Percentiles rank a stretch among this genome's conserved stretches.
Conservation (phyloP, 2,888 invertebrate genomes). For the Cheilosia impressa region DNA sequence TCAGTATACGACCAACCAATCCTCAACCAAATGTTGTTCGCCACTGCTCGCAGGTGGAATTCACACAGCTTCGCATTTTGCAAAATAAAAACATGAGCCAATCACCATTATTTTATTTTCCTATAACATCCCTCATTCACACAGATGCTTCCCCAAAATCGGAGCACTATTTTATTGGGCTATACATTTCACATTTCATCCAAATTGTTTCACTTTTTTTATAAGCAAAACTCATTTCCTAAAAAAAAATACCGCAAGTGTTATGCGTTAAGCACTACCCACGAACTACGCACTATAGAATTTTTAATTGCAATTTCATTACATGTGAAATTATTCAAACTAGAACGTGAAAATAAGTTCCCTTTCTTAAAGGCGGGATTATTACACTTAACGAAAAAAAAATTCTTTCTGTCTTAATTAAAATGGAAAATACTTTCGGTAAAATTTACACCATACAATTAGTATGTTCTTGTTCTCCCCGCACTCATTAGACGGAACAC, state of each 20-base stretch:
- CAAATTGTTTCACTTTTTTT: no score
- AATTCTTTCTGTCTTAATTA: neutral
- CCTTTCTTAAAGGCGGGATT: neutral
- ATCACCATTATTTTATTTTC: no score
- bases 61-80: neutral
- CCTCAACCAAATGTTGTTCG: neutral
- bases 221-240: no score
- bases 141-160: no score
- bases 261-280: neutral
- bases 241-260: neutral
- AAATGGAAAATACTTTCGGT: conserved; percentile 1
- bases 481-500: conserved; percentile 9
- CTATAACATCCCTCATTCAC: no score
- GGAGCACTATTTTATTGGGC: no score
- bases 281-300: neutral
- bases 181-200: no score
- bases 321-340: neutral
- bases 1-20: neutral
- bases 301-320: neutral
- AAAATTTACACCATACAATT: conserved; percentile 17
- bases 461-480: neutral
- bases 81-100: neutral
- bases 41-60: neutral
- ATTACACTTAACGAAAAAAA: neutral
- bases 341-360: neutral